A percentile compares a stretch with the other conserved stretches of the same genome.
These are phyloP conservation scores for Colaptes auratus DNA, from an alignment of 2,113 vertebrate genomes.

Conservation along the genomic window DNA sequence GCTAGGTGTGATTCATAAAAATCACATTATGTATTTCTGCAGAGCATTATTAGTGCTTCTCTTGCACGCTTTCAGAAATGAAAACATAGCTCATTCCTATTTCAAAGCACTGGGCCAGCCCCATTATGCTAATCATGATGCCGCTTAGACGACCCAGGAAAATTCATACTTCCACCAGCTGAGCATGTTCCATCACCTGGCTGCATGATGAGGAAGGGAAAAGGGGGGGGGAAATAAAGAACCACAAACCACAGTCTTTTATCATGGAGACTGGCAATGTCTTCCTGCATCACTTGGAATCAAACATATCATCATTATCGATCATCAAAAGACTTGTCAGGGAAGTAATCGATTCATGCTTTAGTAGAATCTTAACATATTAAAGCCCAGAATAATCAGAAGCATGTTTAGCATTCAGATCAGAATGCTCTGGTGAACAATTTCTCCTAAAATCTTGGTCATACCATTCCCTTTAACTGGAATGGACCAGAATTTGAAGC, in stretches of 20 bases:
- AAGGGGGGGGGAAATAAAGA: fast-evolving
- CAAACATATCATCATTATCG: background rate
- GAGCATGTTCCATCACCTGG: background rate
- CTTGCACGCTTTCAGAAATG: background rate
- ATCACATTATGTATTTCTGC: slow-evolving; percentile 4
- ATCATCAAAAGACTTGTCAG: background rate
- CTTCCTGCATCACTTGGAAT: background rate
- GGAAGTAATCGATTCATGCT: background rate
- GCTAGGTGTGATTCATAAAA: slow-evolving; percentile 23
- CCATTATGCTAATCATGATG: background rate
- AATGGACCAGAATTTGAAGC: no score
- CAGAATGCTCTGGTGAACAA: background rate
- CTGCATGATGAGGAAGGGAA: background rate
- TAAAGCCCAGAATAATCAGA: background rate
- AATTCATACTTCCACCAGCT: background rate
- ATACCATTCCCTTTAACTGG: background rate
- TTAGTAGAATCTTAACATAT: background rate
- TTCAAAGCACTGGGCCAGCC: background rate
- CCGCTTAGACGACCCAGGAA: background rate
- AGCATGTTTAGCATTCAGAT: background rate
- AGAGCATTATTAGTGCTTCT: slow-evolving; percentile 13
- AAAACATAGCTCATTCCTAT: background rate
- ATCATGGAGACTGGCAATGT: background rate
- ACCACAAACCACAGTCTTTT: background rate
- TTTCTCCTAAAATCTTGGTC: background rate